Base-by-base conservation (phyloP, 2,113 vertebrate genomes). In the Pluvialis apricaria region DNA sequence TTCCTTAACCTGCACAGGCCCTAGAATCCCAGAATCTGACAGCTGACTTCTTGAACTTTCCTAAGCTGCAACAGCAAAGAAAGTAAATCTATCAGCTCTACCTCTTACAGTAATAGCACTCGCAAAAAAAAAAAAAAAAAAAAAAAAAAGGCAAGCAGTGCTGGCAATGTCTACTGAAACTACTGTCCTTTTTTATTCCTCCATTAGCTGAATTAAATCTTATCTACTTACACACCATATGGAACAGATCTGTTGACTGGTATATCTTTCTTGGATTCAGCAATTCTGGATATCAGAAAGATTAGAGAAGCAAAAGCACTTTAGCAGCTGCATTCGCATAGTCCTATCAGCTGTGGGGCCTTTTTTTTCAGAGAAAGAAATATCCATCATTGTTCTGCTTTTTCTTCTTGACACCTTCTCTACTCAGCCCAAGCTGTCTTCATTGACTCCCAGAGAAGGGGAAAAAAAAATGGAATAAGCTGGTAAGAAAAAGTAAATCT, bases 31-130 rank as follows among this genome's bases (percentile, higher is more conserved):
- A 66, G 44, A 28, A 91, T 38, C 95, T 97, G 97, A 97, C 96
- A 97, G 93, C 84, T 97, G 97, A 98, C 96, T 97, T 98, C 96
- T 88, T 98, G 97, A 98, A 98, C 97, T 94, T 95, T 92, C 84
- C 86, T 94, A 82, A 83, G 91, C 97, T 93, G 92, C 94, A 87
- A 72, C 76, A 85, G 97, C 91, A 95, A 90, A 96, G 91, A 76
- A 95, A 97, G 92, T 88, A 97, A 97, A 96, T 97, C 94, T 94
- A 69, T 83, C 89, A 89, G 42, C 55, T 89, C 55, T 64, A 40
- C 58, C 69, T 92, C 80, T 90, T 81, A 78, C 61, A 45, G 65
- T 25, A 96, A 90, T 47, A 47, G 3, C n/a, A 85, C 90, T 96
- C 88, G 29, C 66, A 16, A 16, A 25, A 10, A 61, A 40, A 26